Conservation (phyloP, 2,888 invertebrate genomes). For the Nephrotoma flavescens region DNA sequence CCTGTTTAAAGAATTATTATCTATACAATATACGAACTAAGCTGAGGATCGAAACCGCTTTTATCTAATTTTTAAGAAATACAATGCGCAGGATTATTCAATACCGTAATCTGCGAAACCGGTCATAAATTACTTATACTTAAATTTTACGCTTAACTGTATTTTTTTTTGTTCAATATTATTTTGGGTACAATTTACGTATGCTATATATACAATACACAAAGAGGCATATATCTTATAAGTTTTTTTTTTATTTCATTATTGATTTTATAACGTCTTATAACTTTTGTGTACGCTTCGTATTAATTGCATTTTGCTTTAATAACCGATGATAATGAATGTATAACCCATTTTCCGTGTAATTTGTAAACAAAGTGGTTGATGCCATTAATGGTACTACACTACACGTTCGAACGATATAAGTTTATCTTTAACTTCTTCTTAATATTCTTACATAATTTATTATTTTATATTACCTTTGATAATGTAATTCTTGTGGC, state of each 20-base stretch:
- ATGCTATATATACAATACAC: neutral
- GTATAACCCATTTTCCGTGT: neutral
- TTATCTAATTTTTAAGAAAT: too few relatives aligned
- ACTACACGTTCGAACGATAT: neutral
- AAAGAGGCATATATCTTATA: neutral
- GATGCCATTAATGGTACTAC: neutral
- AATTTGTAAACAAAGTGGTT: neutral
- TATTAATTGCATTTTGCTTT: neutral
- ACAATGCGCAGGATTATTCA: too few relatives aligned
- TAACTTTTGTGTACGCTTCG: neutral
- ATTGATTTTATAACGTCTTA: neutral
- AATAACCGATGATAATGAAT: neutral
- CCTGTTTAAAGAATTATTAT: too few relatives aligned
- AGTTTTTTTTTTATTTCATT: neutral
- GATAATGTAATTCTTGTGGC: neutral
- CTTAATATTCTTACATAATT: neutral
- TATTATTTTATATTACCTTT: neutral
- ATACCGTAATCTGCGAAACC: too few relatives aligned
- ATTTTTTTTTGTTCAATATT: neutral
- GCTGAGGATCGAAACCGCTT: too few relatives aligned
- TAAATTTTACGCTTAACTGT: neutral
- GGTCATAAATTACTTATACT: too few relatives aligned
- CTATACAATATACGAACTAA: too few relatives aligned
- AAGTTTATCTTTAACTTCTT: neutral
- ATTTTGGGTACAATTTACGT: neutral